Base-by-base conservation (phyloP, 2,797 vertebrate genomes). In the Xenentodon cancila region DNA sequence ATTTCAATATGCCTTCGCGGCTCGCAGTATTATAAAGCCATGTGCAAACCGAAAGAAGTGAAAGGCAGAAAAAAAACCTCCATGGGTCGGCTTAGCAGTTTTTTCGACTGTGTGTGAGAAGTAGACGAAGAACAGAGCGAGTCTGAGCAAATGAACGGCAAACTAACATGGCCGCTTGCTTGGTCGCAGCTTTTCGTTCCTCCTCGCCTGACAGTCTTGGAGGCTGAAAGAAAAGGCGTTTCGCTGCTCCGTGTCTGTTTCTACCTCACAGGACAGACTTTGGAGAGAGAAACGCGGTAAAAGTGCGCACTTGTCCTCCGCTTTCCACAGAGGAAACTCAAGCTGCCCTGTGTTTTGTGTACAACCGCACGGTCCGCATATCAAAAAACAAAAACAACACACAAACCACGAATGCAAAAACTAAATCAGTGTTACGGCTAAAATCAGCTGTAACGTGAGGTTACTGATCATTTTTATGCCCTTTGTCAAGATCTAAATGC, bases 141-240 rank as follows among this genome's bases (percentile, higher is more conserved):
- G 59, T 49, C 59, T 20, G 61, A 69, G 66, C 60, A 47, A 75
- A 1, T 32, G 63, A 71, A 68, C 62, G 58, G 78, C 75, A 71
- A 85, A 73, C 79, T 68, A 89, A 88, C 51, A 89, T 90, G 88
- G 86, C 77, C 37, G 84, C 84, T 72, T 44, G 68, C 59, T 56
- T 69, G 27, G 71, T 58, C 64, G 72, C 37, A 40, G 37, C 37
- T 40, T 40, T 40, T 81, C 63, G 75, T 74, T 49, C 68, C 71
- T 79, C 75, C 74, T 82, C 74, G 50, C 80, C 30, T 73, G 75
- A 65, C 63, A 68, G 70, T 77, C 75, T 71, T 71, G 74, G 77
- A 80, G 64, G 68, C 72, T 81, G 73, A 83, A 85, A 83, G 71
- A 82, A 82, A 82, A 81, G 81, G 73, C 73, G 73, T 73, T 84